Evolutionary conservation across 2,888 invertebrate genomes (phyloP).

Genomic region (Protophormia terraenovae): DNA sequence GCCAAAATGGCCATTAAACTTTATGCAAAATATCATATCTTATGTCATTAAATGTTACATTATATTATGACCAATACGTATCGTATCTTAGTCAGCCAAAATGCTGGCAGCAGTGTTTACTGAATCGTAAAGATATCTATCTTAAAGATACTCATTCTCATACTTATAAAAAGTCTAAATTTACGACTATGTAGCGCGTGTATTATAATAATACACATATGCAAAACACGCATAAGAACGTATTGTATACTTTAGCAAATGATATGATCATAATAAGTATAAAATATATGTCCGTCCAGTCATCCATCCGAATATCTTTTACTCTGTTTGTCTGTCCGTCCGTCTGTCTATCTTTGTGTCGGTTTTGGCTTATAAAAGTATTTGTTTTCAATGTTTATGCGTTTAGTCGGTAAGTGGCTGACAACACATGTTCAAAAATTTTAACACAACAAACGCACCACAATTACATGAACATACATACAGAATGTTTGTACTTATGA

Average conservation of each 20-base stretch:
- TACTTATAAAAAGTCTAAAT: slow-evolving; percentile 26
- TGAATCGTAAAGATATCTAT: slow-evolving; percentile 57
- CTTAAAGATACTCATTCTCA: slow-evolving; percentile 42
- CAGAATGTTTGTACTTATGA: neutral
- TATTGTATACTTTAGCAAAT: slow-evolving; percentile 38
- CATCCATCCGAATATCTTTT: too few species aligned
- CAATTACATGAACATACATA: neutral
- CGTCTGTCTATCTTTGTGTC: neutral
- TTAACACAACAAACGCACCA: slow-evolving; percentile 23
- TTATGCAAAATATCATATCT: slow-evolving; percentile 60
- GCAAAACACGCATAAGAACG: slow-evolving; percentile 40
- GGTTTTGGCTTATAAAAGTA: slow-evolving; percentile 7
- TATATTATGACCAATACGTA: slow-evolving; percentile 53
- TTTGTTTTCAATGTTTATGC: slow-evolving; percentile 43
- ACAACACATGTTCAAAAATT: slow-evolving; percentile 64
- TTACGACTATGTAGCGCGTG: slow-evolving; percentile 5
- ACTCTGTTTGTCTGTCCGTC: too few species aligned
- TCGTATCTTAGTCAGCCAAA: slow-evolving; percentile 24
- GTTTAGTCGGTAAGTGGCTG: slow-evolving; percentile 64
- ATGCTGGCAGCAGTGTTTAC: slow-evolving; percentile 43
- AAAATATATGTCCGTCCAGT: too few species aligned
- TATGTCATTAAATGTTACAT: slow-evolving; percentile 57
- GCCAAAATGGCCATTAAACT: slow-evolving; percentile 62
- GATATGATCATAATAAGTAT: slow-evolving; percentile 31
- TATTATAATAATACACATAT: too few species aligned